phyloP scores from a whole-genome alignment of 2,888 invertebrate genomes.

The Tipula vernalis region DNA sequence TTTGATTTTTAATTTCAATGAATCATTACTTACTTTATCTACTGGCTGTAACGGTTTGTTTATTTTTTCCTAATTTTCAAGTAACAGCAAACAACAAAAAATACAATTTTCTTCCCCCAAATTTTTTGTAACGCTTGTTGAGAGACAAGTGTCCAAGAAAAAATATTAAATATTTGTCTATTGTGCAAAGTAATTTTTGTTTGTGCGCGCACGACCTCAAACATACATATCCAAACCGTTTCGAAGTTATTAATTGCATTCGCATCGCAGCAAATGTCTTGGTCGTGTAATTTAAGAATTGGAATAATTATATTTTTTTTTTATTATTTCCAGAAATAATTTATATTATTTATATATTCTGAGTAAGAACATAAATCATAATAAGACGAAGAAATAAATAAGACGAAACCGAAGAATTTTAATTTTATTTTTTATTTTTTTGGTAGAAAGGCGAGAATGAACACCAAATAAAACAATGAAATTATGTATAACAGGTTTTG shows the following conservation, averaged over 20 bases:
- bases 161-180: not conserved
- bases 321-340: not conserved
- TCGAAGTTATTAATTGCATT: not conserved
- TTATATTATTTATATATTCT: not conserved
- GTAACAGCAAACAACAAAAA: not conserved
- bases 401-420: not conserved
- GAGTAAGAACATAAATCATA: constrained; percentile 4
- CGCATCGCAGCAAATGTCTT: not conserved
- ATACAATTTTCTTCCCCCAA: not conserved
- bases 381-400: not conserved
- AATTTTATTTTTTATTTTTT: not conserved
- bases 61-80: not conserved
- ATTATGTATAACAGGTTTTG: not conserved
- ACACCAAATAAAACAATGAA: not conserved
- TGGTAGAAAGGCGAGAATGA: not conserved
- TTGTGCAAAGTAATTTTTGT: not conserved
- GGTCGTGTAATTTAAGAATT: not conserved
- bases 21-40: not conserved
- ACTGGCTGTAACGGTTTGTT: not conserved
- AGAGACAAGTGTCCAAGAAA: not conserved
- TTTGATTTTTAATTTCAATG: not conserved
- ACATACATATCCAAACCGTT: not conserved
- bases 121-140: not conserved
- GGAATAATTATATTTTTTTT: not conserved
- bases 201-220: not conserved